These are phyloP conservation scores for Baronia brevicornis DNA, from an alignment of 2,888 invertebrate species.

Conservation along the genomic window DNA sequence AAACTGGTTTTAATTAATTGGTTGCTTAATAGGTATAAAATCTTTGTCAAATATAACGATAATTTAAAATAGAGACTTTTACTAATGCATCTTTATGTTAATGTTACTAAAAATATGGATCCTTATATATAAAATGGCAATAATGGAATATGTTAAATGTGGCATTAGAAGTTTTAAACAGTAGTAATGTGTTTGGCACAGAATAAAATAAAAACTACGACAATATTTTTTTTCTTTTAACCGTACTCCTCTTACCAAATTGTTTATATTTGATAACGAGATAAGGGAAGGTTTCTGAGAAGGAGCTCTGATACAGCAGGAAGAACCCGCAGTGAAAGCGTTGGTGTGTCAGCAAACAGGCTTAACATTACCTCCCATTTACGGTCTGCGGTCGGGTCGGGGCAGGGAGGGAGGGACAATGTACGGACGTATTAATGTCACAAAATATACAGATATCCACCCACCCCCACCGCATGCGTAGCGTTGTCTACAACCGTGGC, in stretches of 20 bases:
- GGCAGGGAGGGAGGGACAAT: conserved; percentile 10
- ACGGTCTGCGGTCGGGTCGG: too few species aligned
- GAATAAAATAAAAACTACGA: conserved; percentile 11
- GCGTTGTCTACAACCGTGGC: too few species aligned
- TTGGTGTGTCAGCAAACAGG: conserved; percentile 51
- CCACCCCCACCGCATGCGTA: too few species aligned
- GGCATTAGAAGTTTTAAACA: too few species aligned
- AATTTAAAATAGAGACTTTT: too few species aligned
- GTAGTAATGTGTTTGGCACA: not conserved
- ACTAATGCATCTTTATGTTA: too few species aligned
- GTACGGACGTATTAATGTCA: conserved; percentile 20
- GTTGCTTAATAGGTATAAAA: too few species aligned
- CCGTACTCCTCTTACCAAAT: conserved; percentile 16
- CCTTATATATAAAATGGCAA: too few species aligned
- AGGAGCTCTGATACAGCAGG: conserved; percentile 13
- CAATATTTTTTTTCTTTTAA: conserved; percentile 14
- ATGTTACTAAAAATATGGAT: too few species aligned
- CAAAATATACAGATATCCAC: conserved; percentile 19
- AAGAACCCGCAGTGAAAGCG: conserved; percentile 33
- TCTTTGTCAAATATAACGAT: too few species aligned
- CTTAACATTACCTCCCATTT: conserved; percentile 31
- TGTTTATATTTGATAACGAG: conserved; percentile 35
- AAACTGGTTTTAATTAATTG: too few species aligned
- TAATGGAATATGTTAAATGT: too few species aligned
- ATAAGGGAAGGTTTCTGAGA: conserved; percentile 25